A percentile compares a stretch with the other conserved stretches of the same genome.
These are phyloP conservation scores for Penaeus chinensis DNA, from an alignment of 1,140 invertebrate species.

Conservation along the genomic window DNA sequence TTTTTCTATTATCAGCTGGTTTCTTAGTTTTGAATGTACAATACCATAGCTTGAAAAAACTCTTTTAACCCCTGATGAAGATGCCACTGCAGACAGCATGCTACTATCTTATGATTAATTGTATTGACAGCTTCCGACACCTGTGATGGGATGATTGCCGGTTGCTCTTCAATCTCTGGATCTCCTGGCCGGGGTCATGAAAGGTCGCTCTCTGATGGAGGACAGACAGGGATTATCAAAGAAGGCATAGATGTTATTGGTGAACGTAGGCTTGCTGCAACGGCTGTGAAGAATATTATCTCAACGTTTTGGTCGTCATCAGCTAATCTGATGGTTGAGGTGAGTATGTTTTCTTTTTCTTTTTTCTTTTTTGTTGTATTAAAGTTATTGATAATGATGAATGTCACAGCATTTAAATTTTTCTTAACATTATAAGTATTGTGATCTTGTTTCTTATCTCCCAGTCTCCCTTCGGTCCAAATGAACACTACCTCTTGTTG, in stretches of 20 bases:
- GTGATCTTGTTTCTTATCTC: conserved; percentile 61
- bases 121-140: conserved; percentile 64
- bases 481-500: conserved; percentile 76
- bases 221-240: conserved; percentile 35
- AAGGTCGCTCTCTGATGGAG: conserved; percentile 66
- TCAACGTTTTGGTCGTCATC: conserved; percentile 76
- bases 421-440: too few species aligned
- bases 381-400: too few species aligned
- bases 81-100: too few species aligned
- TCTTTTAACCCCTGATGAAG: too few species aligned
- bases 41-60: too few species aligned
- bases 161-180: conserved; percentile 14
- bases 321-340: conserved; percentile 70
- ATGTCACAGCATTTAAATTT: too few species aligned
- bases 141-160: conserved; percentile 63
- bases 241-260: conserved; percentile 33
- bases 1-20: too few species aligned
- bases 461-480: conserved; percentile 73
- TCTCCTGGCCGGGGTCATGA: conserved; percentile 65
- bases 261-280: conserved; percentile 64
- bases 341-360: conserved; percentile 62
- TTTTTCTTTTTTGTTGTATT: not conserved
- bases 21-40: too few species aligned
- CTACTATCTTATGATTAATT: not conserved
- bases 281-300: conserved; percentile 78